Evolutionary conservation across 2,113 vertebrate species (phyloP).

Genomic region (Nematolebias whitei): DNA sequence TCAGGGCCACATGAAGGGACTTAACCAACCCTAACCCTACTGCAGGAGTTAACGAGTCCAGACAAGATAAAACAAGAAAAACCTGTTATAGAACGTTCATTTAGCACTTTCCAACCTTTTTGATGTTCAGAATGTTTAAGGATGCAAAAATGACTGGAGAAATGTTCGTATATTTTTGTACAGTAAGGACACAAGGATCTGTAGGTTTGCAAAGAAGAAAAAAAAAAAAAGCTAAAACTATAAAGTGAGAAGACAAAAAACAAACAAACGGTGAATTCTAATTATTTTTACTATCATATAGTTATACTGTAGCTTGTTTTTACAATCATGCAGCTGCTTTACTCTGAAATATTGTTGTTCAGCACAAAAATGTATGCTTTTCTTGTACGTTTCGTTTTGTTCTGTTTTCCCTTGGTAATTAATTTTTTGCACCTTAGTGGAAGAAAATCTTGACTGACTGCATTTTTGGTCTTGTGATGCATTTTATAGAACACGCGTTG

Average conservation of each 20-base stretch:
- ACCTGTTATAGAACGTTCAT: slow-evolving; percentile 67
- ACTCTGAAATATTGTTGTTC: slow-evolving; percentile 75
- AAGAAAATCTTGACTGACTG: slow-evolving; percentile 83
- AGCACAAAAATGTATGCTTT: slow-evolving; percentile 79
- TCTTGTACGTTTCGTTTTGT: slow-evolving; percentile 59
- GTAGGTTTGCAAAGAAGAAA: slow-evolving; percentile 50
- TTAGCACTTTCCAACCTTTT: slow-evolving; percentile 82
- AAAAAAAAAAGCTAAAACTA: slow-evolving; percentile 14
- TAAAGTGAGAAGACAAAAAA: slow-evolving; percentile 56
- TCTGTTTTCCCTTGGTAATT: slow-evolving; percentile 46
- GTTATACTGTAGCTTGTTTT: slow-evolving; percentile 81
- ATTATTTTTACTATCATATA: slow-evolving; percentile 83
- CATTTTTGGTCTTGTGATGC: slow-evolving; percentile 87
- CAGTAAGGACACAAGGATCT: slow-evolving; percentile 75
- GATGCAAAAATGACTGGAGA: slow-evolving; percentile 81
- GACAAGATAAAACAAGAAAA: slow-evolving; percentile 35
- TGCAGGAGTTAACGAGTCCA: slow-evolving; percentile 43
- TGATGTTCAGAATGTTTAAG: slow-evolving; percentile 82
- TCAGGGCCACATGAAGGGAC: slow-evolving; percentile 57
- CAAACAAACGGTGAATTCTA: slow-evolving; percentile 75
- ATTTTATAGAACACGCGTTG: slow-evolving; percentile 92
- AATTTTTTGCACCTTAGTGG: slow-evolving; percentile 80
- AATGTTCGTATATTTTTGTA: slow-evolving; percentile 85
- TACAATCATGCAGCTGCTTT: slow-evolving; percentile 81
- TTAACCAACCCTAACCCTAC: background rate